A percentile compares a stretch with the other conserved stretches of the same genome.
phyloP scores from a whole-genome alignment of 2,888 invertebrate genomes.

The Apotomis turbidana region DNA sequence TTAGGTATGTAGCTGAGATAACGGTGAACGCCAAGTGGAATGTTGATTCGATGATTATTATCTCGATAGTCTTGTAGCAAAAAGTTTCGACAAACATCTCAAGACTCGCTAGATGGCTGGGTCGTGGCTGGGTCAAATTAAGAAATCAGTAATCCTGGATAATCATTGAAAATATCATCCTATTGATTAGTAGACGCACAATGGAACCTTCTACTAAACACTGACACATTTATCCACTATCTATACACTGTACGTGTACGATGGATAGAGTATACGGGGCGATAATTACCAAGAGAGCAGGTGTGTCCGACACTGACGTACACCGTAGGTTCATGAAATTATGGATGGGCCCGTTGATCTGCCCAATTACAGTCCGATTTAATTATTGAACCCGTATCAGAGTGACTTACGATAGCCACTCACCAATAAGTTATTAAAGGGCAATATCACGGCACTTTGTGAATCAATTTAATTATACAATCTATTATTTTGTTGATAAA shows the following conservation, averaged over 20 bases:
- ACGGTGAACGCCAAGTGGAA: no score
- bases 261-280: slow-evolving; percentile 1
- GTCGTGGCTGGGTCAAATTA: no score
- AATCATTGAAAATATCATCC: no score
- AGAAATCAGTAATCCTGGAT: no score
- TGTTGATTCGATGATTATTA: no score
- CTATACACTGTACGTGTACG: not conserved
- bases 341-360: slow-evolving; percentile 52
- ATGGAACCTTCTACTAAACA: no score
- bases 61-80: no score
- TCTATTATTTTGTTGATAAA: slow-evolving; percentile 10
- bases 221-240: no score
- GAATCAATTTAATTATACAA: slow-evolving; percentile 11
- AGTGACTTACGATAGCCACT: slow-evolving; percentile 48
- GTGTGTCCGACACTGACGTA: slow-evolving; percentile 43
- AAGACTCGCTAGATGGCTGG: no score
- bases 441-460: slow-evolving; percentile 1
- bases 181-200: no score
- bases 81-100: no score
- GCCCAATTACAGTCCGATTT: slow-evolving; percentile 62
- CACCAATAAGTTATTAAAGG: slow-evolving; percentile 34
- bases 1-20: no score
- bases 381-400: slow-evolving; percentile 60
- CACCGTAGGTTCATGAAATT: slow-evolving; percentile 46
- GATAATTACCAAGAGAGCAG: slow-evolving; percentile 40